Conservation (phyloP, 2,113 vertebrate genomes). For the Astur gentilis region DNA sequence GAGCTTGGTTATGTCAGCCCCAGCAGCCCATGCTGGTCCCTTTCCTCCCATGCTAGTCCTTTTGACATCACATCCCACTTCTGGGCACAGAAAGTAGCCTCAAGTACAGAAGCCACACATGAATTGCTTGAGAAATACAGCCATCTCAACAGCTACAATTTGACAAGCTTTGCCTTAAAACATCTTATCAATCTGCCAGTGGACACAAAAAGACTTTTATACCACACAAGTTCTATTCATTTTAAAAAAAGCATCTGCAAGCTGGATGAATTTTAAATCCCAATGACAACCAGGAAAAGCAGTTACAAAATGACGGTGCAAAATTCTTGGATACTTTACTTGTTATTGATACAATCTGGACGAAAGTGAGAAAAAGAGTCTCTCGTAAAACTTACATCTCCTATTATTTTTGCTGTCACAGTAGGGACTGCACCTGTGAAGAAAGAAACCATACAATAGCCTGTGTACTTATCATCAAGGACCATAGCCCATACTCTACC, state of each 20-base stretch:
- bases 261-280: background rate
- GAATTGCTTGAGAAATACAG: background rate
- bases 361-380: background rate
- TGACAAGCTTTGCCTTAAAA: background rate
- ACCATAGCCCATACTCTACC: background rate
- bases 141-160: background rate
- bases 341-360: background rate
- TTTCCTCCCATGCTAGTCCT: background rate
- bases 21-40: background rate
- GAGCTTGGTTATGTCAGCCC: background rate
- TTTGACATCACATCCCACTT: background rate
- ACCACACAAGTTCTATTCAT: background rate
- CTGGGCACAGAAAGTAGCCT: background rate
- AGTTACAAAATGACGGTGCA: background rate
- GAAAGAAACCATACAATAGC: background rate
- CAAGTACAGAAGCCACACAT: background rate
- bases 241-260: background rate
- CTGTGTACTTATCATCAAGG: slow-evolving; percentile 14
- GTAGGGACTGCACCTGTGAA: slow-evolving; percentile 87
- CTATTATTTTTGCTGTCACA: slow-evolving; percentile 88
- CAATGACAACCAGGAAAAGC: background rate
- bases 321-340: background rate
- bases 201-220: background rate
- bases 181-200: background rate
- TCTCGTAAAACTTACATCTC: slow-evolving; percentile 84